Base-by-base conservation (phyloP, 2,113 vertebrate species). In the Coracopsis vasa region DNA sequence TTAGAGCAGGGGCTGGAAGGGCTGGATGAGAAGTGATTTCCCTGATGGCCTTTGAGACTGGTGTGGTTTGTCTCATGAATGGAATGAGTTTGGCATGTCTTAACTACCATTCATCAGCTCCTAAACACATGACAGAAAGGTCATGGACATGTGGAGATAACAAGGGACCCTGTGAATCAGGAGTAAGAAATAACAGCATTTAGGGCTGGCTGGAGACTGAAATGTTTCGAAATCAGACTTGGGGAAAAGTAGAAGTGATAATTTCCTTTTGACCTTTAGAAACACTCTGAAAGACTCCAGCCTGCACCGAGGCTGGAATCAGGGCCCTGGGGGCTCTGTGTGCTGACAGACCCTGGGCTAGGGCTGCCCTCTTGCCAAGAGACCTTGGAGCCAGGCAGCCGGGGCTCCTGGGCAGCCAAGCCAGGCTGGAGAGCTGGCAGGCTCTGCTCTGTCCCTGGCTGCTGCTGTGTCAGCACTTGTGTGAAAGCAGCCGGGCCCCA, bases 251-350 rank as follows among this genome's bases (percentile, higher is more conserved):
- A 81, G 77, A 21, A 86, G 64, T 47, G 89, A 88, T 86, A 81
- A 81, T 91, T 96, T 97, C 94, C 83, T 94, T 74, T 13, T 91
- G 95, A 94, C 91, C 95, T 97, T 96, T 11, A 19, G 72, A 86
- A 71, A n/a, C 33, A 66, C 80, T 80, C 44, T 53, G 77, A 27
- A 45, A 74, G 72, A n/a, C 77, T 94, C 72, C 88, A 37, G 82
- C 9, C 78, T 51, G 88, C 31, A 2, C 25, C 37, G 54, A 28
- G 86, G 72, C 73, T 42, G 86, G 64, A 21, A 53, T 4, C 7
- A 21, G 45, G 37, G 78, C 89, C 70, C 4, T 6, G 35, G 66
- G 92, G 90, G 58, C 72, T 80, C 24, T 31, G 24, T 6, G 56
- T 35, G 45, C 78, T 0, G 10, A 17, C 24, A 41, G 2, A 50